Conservation (phyloP, 2,113 vertebrate genomes). For the Eubucco bourcierii region DNA sequence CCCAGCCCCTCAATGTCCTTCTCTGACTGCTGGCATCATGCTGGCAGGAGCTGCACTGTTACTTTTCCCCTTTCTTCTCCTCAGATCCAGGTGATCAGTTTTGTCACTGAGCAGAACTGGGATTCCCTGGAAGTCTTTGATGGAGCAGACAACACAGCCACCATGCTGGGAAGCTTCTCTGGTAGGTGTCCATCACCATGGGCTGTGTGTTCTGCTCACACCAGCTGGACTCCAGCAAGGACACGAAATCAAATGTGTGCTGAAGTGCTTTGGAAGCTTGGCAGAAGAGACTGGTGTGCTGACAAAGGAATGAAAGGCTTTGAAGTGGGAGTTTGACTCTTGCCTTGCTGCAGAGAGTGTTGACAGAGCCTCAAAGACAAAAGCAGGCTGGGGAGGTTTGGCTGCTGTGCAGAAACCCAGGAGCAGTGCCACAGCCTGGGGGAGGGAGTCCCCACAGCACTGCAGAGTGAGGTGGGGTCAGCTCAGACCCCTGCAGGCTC, state of each 20-base stretch:
- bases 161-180: conserved; percentile 98
- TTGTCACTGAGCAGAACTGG: conserved; percentile 99
- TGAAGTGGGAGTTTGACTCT: not conserved
- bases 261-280: accelerated
- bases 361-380: not conserved
- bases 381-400: not conserved
- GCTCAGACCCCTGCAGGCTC: not conserved
- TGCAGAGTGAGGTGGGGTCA: not conserved
- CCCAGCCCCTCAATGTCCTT: too few relatives aligned
- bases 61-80: not conserved
- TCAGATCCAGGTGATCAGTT: conserved; percentile 98
- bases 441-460: accelerated
- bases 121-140: conserved; percentile 98
- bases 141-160: conserved; percentile 93
- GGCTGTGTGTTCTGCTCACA: accelerated
- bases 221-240: not conserved
- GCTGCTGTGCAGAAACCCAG: accelerated
- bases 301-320: not conserved
- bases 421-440: not conserved
- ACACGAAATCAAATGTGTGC: not conserved
- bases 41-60: not conserved
- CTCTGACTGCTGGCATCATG: too few relatives aligned
- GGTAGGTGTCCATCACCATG: conserved; percentile 69
- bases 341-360: not conserved
- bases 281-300: not conserved